Evolutionary conservation across 2,797 vertebrate species (phyloP).

Genomic region (Mareca penelope): DNA sequence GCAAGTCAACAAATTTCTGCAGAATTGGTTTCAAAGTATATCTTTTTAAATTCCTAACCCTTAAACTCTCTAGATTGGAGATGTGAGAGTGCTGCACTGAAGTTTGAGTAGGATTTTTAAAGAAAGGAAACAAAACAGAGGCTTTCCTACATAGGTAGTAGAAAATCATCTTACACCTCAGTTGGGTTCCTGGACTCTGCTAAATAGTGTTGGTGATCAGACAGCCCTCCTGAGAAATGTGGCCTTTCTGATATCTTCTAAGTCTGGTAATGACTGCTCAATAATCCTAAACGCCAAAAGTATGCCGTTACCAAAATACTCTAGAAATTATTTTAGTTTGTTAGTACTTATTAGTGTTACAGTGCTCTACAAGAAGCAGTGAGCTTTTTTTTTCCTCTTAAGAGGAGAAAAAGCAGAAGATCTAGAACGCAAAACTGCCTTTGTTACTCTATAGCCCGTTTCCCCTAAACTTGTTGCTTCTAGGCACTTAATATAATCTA

Average conservation of each 20-base stretch:
- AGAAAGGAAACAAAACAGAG: neutral
- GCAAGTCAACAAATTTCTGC: neutral
- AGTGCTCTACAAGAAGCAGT: neutral
- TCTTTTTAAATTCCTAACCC: constrained; percentile 39
- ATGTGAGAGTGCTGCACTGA: constrained; percentile 5
- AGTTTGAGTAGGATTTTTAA: neutral
- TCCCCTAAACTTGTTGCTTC: constrained; percentile 20
- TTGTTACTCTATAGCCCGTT: neutral
- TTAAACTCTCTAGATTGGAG: constrained; percentile 22
- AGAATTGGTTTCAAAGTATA: neutral
- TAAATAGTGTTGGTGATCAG: neutral
- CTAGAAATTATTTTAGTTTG: neutral
- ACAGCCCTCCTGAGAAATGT: constrained; percentile 7
- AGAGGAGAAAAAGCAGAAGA: neutral
- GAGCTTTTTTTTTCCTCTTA: neutral
- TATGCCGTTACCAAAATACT: neutral
- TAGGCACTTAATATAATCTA: constrained; percentile 20
- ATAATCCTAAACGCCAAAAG: neutral
- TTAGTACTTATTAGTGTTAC: neutral
- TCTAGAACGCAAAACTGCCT: neutral
- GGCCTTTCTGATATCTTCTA: constrained; percentile 9
- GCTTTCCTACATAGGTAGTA: neutral
- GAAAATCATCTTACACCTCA: neutral
- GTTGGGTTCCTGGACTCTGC: neutral
- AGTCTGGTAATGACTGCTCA: constrained; percentile 16